Base-by-base conservation (phyloP, 1,140 invertebrate species). In the Spodoptera litura region DNA sequence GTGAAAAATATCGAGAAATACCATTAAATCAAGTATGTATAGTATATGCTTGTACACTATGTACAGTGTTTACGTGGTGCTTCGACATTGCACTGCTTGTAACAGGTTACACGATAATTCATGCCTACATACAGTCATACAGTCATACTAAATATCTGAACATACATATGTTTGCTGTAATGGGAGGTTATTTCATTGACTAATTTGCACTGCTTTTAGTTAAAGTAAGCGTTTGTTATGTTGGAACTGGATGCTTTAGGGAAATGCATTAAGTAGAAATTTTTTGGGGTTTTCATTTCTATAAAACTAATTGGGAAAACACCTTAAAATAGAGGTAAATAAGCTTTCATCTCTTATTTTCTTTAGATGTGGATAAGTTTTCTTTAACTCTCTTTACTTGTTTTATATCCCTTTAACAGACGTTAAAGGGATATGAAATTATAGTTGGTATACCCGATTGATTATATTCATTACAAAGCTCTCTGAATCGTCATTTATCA, bases 111-210 rank as follows among this genome's bases (percentile, higher is more conserved):
- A 56, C 55, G 6, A 61, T 31, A 49, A 70, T 52, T 12, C 11
- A 44, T 15, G 52, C 11, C 13, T 61, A 61, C 31, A 62, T 55
- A 55, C 52, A n/a, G 11, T n/a, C 52, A 55, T n/a, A n/a, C 10
- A n/a, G 6, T 13, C 31, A 44, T 9, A 31, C 6, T 6, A 38
- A 10, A 38, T 44, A 44, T 10, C 8, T 64, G 9, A 31, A 66
- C 3, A 35, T 11, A 31, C 31, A 35, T 20, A 20, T 66, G 15
- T 25, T 49, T 12, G 20, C 20, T 12, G n/a, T 49, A 49, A 66
- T 44, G 62, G 62, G 62, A 66, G 62, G 62, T 49, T 49, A 20
- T 66, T 49, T 66, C 15, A 38, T 66, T 49, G 11, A 49, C 62
- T 66, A 66, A 66, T 6, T 44, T 66, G 62, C 62, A 66, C 62